A percentile compares a stretch with the other conserved stretches of the same genome.
phyloP scores from a whole-genome alignment of 2,113 vertebrate species.

The Conger conger region DNA sequence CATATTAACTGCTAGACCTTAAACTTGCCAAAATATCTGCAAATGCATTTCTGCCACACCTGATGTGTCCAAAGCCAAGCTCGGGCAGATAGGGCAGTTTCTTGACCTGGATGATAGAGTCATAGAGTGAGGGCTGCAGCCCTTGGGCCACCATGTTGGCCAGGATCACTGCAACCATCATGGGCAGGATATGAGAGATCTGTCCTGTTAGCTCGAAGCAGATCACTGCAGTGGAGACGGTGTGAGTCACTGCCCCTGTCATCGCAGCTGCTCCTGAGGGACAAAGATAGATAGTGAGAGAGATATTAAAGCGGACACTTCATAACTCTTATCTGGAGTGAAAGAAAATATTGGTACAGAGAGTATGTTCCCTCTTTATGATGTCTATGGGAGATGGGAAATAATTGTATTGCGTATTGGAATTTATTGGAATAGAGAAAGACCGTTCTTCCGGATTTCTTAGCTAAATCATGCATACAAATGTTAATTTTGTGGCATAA shows the following conservation, averaged over 20 bases:
- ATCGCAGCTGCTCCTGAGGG: slow-evolving; percentile 85
- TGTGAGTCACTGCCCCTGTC: slow-evolving; percentile 93
- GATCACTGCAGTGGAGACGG: slow-evolving; percentile 94
- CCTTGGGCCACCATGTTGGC: slow-evolving; percentile 98
- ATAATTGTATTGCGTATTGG: no score
- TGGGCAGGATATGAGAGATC: slow-evolving; percentile 94
- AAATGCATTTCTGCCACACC: slow-evolving; percentile 56
- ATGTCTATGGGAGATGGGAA: no score
- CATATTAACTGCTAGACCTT: not conserved
- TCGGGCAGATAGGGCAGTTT: slow-evolving; percentile 95
- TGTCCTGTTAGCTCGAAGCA: slow-evolving; percentile 96
- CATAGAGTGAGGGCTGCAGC: slow-evolving; percentile 93
- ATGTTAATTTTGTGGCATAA: no score
- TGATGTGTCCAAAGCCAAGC: slow-evolving; percentile 87
- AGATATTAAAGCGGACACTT: not conserved
- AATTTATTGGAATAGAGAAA: no score
- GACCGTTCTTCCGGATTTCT: no score
- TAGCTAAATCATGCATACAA: no score
- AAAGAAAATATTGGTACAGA: no score
- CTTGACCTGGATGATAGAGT: slow-evolving; percentile 98
- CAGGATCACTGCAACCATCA: slow-evolving; percentile 97
- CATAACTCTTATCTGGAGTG: no score
- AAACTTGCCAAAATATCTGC: not conserved
- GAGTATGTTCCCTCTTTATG: no score
- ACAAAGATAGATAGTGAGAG: slow-evolving; percentile 8